Percentiles rank a stretch among this genome's conserved stretches.
Evolutionary conservation across 30 jellyfish, hydroid and myxozoan genomes (phyloP).

Genomic region (Clytia hemisphaerica): DNA sequence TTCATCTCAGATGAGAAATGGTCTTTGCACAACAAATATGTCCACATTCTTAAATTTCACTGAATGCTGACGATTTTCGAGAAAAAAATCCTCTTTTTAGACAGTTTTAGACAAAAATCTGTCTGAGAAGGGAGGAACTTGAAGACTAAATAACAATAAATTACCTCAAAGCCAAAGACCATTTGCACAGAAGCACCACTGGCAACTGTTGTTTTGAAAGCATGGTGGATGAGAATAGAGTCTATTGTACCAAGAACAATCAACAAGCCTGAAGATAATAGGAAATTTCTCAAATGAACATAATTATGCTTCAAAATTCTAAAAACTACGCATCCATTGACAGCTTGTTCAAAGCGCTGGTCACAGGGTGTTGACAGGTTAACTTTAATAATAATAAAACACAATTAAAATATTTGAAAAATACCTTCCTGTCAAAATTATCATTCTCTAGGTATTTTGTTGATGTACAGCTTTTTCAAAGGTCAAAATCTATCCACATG

Average conservation of each 20-base stretch:
- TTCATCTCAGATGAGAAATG: not conserved
- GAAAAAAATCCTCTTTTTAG: not conserved
- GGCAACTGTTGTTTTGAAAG: slow-evolving; percentile 69
- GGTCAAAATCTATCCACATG: no score
- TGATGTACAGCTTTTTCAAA: no score
- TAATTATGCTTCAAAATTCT: not conserved
- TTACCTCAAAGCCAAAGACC: slow-evolving; percentile 96
- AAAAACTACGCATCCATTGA: no score
- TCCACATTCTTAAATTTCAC: no score
- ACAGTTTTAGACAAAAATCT: not conserved
- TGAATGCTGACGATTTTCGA: no score
- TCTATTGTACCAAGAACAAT: slow-evolving; percentile 69
- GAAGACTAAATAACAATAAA: not conserved
- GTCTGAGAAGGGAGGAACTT: not conserved
- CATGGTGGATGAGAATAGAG: slow-evolving; percentile 86
- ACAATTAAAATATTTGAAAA: not conserved
- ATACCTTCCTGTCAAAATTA: not conserved
- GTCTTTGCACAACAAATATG: not conserved
- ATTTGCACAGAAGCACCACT: slow-evolving; percentile 98
- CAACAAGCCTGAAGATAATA: slow-evolving; percentile 48
- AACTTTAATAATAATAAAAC: not conserved
- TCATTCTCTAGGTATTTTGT: no score
- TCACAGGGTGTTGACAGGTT: not conserved
- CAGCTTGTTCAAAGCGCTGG: not conserved
- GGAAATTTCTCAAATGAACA: not conserved